Percentiles rank a stretch among this genome's conserved stretches.
Conservation (phyloP, 2,888 invertebrate species). For the Taphrorychus bicolor region DNA sequence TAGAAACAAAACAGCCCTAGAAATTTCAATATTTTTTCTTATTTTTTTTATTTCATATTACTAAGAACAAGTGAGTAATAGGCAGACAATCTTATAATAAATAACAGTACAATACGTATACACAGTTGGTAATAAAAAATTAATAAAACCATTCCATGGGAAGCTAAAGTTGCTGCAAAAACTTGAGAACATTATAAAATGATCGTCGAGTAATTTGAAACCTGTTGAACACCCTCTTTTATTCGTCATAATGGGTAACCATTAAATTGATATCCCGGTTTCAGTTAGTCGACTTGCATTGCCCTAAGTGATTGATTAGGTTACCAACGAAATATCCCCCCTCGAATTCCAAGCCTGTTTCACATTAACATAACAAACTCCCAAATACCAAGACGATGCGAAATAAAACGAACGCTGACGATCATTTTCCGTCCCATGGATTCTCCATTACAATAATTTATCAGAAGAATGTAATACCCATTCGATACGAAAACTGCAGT, state of each 20-base stretch:
- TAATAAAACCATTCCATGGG: too few relatives aligned
- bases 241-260: neutral
- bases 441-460: neutral
- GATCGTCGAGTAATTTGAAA: constrained; percentile 5
- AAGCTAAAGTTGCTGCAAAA: too few relatives aligned
- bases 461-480: constrained; percentile 7
- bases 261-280: constrained; percentile 8
- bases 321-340: neutral
- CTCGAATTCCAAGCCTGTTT: neutral
- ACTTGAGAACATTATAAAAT: too few relatives aligned
- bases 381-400: neutral
- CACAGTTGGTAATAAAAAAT: too few relatives aligned
- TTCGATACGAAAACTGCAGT: neutral
- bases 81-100: too few relatives aligned
- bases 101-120: too few relatives aligned
- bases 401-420: neutral
- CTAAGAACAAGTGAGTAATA: too few relatives aligned
- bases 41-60: too few relatives aligned
- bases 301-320: constrained; percentile 9
- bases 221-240: constrained; percentile 2
- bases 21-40: too few relatives aligned
- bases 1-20: too few relatives aligned
- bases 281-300: constrained; percentile 3
- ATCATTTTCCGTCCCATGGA: neutral
- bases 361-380: neutral